Base-by-base conservation (phyloP, 2,797 vertebrate genomes). In the Cossypha dichroa region DNA sequence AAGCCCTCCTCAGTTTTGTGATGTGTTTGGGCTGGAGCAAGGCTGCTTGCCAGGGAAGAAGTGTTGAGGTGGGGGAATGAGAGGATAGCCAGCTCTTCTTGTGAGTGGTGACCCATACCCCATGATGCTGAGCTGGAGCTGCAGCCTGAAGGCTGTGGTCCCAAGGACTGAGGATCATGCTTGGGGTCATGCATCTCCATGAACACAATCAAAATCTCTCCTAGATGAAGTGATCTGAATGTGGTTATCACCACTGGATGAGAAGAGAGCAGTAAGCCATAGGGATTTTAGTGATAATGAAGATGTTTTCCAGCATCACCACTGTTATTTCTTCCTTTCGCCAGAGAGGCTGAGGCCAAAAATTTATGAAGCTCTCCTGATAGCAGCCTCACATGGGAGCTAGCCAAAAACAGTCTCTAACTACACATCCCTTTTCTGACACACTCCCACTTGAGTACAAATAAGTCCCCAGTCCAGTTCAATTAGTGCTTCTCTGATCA, bases 161-260 rank as follows among this genome's bases (percentile, higher is more conserved):
- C 0, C 0, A 62, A 51, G 29, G 5, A 38, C 23, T 34, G 29
- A 70, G 10, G 46, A 16, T 9, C 9, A 3, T 31, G n/a, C 38
- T 68, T 1, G 6, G 45, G 11, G 31, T 51, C 58, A 34, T 46
- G 31, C 1, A 1, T 54, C 20, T 49, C 56, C 23, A 18, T 13
- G n/a, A 78, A 5, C n/a, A 41, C 18, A 69, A 41, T 18, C 31
- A 75, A 85, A 75, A 48, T 48, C 13, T 68, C 36, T 25, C 21
- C 9, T 7, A 46, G 48, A 15, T 5, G 1, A 73, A 84, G 33
- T 36, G 43, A 68, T 48, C 6, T 62, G 23, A 69, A 56, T 33
- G 20, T 3, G 1, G 7, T 78, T 10, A 2, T 81, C 28, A 74
- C 3, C 23, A 29, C 20, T 36, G 31, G 33, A 22, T 60, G 36